Conservation (phyloP, 2,888 invertebrate genomes). For the Athrips mouffetella region DNA sequence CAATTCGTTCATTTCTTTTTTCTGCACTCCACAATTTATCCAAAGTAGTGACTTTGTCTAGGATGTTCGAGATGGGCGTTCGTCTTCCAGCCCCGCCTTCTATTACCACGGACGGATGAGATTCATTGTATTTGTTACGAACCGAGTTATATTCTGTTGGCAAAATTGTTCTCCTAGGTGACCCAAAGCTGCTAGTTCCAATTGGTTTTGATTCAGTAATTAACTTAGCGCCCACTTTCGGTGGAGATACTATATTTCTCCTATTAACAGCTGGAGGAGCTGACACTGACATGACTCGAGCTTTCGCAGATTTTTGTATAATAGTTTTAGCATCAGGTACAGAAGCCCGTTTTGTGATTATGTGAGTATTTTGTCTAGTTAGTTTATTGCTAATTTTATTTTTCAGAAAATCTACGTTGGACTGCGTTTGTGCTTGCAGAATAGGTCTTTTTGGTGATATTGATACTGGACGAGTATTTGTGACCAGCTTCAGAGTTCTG, state of each 20-base stretch:
- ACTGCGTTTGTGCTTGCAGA: conserved; percentile 46
- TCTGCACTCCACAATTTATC: conserved; percentile 77
- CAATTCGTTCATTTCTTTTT: conserved; percentile 67
- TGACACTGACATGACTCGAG: conserved; percentile 56
- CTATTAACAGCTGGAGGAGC: conserved; percentile 64
- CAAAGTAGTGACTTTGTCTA: conserved; percentile 73
- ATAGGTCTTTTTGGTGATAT: conserved; percentile 50
- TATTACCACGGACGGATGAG: conserved; percentile 51
- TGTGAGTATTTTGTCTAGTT: conserved; percentile 68
- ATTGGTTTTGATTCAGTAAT: conserved; percentile 36
- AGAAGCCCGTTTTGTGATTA: conserved; percentile 44
- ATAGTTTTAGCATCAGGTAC: conserved; percentile 19
- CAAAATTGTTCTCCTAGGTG: conserved; percentile 61
- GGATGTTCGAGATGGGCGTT: conserved; percentile 70
- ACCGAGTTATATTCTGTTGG: conserved; percentile 63
- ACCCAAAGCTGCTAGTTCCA: conserved; percentile 69
- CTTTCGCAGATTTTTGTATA: conserved; percentile 33
- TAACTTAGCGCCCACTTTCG: conserved; percentile 35
- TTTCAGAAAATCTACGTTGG: conserved; percentile 80
- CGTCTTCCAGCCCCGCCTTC: conserved; percentile 71
- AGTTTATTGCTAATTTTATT: conserved; percentile 81
- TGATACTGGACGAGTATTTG: conserved; percentile 68
- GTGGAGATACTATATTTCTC: conserved; percentile 37
- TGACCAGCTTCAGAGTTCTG: conserved; percentile 81
- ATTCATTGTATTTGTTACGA: conserved; percentile 45